Evolutionary conservation across 2,797 vertebrate species (phyloP).

Genomic region (Thunnus albacares): DNA sequence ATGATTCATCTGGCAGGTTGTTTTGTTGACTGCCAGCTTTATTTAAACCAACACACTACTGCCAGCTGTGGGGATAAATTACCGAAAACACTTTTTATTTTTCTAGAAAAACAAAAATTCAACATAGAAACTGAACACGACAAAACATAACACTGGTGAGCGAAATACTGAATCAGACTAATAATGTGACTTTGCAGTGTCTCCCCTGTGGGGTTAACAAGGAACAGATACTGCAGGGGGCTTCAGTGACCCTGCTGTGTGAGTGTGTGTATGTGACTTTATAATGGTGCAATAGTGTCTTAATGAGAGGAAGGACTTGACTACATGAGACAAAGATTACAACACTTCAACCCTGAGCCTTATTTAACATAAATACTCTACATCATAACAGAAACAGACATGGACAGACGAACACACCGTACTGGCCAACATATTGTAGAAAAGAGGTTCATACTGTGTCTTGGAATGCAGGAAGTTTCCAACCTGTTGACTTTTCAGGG

Average conservation of each 20-base stretch:
- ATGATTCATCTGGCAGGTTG: neutral
- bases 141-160: conserved; percentile 67
- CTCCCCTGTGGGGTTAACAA: conserved; percentile 29
- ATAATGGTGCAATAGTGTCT: conserved; percentile 62
- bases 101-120: conserved; percentile 69
- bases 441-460: conserved; percentile 75
- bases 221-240: conserved; percentile 37
- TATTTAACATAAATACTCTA: conserved; percentile 78
- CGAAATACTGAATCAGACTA: conserved; percentile 47
- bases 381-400: conserved; percentile 58
- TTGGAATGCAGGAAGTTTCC: conserved; percentile 78
- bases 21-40: neutral
- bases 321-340: conserved; percentile 69
- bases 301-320: conserved; percentile 64
- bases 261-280: conserved; percentile 51
- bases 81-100: conserved; percentile 79
- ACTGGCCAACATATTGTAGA: conserved; percentile 65
- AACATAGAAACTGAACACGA: conserved; percentile 65
- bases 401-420: conserved; percentile 56
- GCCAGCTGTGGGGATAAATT: conserved; percentile 30
- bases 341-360: conserved; percentile 85
- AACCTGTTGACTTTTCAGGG: conserved; percentile 36
- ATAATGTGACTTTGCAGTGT: conserved; percentile 48
- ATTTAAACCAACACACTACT: conserved; percentile 15
- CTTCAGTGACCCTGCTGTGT: conserved; percentile 31